These are phyloP conservation scores for Junco hyemalis DNA, from an alignment of 2,113 vertebrate genomes.

Conservation along the genomic window DNA sequence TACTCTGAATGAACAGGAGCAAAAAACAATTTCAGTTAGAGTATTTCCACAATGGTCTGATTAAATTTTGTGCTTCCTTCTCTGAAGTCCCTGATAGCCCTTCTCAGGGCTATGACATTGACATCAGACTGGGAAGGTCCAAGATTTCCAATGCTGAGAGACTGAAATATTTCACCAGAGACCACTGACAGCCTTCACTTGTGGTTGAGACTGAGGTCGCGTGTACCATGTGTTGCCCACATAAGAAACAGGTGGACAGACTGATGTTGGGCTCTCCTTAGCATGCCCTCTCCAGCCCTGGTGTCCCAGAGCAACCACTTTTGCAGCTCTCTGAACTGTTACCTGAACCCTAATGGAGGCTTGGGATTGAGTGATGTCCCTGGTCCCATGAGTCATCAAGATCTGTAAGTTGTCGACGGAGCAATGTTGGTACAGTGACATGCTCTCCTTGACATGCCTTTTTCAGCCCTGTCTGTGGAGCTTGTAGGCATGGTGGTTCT, in stretches of 20 bases:
- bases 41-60: background rate
- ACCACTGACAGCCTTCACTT: background rate
- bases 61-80: background rate
- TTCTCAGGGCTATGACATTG: background rate
- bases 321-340: background rate
- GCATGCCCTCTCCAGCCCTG: background rate
- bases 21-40: background rate
- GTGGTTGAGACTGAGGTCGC: background rate
- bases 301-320: background rate
- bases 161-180: background rate
- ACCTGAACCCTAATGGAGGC: background rate
- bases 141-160: background rate
- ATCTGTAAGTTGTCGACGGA: background rate
- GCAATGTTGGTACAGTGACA: no score
- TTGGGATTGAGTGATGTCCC: background rate
- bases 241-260: background rate
- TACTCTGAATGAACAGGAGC: background rate
- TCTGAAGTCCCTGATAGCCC: background rate
- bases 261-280: background rate
- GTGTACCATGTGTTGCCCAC: rapidly evolving
- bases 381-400: background rate
- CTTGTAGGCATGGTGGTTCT: background rate
- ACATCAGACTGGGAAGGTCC: background rate
- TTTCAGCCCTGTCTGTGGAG: background rate
- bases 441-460: background rate